A percentile compares a stretch with the other conserved stretches of the same genome.
These are phyloP conservation scores for Trichomycterus rosablanca DNA, from an alignment of 2,113 vertebrate species.

Conservation along the genomic window DNA sequence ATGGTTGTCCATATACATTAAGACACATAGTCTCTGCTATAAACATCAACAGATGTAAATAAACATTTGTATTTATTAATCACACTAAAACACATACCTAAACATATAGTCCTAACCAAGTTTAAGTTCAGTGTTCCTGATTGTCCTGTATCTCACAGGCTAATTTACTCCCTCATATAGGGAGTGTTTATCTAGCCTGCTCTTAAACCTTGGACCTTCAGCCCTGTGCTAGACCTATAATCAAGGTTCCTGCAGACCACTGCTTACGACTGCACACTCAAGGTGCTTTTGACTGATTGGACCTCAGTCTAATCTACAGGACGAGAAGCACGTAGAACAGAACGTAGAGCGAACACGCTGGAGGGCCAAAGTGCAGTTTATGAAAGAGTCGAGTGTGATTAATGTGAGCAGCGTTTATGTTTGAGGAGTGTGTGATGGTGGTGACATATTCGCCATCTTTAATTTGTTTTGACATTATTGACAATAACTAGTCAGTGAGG, in stretches of 20 bases:
- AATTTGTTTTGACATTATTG: too few species aligned
- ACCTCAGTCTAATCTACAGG: conserved; percentile 24
- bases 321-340: conserved; percentile 10
- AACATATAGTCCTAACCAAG: too few species aligned
- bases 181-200: conserved; percentile 23
- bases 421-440: too few species aligned
- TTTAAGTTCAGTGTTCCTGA: too few species aligned
- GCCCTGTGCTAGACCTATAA: conserved; percentile 28
- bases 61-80: too few species aligned
- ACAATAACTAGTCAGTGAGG: too few species aligned
- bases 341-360: neutral
- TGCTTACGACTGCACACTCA: conserved; percentile 21
- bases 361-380: conserved; percentile 14
- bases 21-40: too few species aligned
- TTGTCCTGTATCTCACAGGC: too few species aligned
- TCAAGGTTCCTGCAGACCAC: conserved; percentile 14
- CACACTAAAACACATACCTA: too few species aligned
- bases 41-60: too few species aligned
- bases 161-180: neutral
- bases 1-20: too few species aligned
- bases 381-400: conserved; percentile 11
- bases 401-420: neutral
- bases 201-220: conserved; percentile 30
- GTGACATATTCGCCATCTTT: too few species aligned
- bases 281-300: conserved; percentile 31